These are phyloP conservation scores for Gisinianus flammeolus DNA, from an alignment of 2,888 invertebrate species.

Conservation along the genomic window DNA sequence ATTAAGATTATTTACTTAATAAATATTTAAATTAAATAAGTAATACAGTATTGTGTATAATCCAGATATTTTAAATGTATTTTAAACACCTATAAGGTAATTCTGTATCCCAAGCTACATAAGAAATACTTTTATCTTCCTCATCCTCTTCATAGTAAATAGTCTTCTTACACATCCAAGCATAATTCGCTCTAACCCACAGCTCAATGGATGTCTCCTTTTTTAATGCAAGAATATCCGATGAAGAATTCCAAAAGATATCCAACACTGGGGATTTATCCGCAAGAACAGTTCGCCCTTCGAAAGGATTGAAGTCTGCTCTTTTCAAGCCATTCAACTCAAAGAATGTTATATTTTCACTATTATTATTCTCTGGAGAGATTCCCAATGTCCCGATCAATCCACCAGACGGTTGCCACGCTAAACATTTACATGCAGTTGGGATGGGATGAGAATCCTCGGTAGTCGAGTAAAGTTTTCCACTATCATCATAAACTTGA, in stretches of 20 bases:
- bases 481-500: slow-evolving; percentile 53
- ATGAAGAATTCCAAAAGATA: slow-evolving; percentile 50
- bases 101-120: slow-evolving; percentile 48
- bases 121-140: neutral
- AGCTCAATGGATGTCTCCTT: slow-evolving; percentile 47
- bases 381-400: slow-evolving; percentile 48
- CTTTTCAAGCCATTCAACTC: slow-evolving; percentile 56
- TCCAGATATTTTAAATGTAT: neutral
- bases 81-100: slow-evolving; percentile 45
- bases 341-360: slow-evolving; percentile 49
- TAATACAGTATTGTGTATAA: too few species aligned
- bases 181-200: slow-evolving; percentile 56
- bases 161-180: slow-evolving; percentile 56
- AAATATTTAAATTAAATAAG: neutral
- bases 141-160: slow-evolving; percentile 31
- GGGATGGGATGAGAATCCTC: slow-evolving; percentile 44
- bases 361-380: slow-evolving; percentile 38
- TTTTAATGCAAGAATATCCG: slow-evolving; percentile 51
- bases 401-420: slow-evolving; percentile 56
- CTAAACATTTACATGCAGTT: slow-evolving; percentile 38
- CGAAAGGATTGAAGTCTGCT: slow-evolving; percentile 52
- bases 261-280: slow-evolving; percentile 31
- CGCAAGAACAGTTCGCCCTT: slow-evolving; percentile 35
- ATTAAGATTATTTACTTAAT: too few species aligned
- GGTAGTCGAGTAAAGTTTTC: slow-evolving; percentile 45